Evolutionary conservation across 2,797 vertebrate species (phyloP).

Genomic region (Hypotaenidia okinawae): DNA sequence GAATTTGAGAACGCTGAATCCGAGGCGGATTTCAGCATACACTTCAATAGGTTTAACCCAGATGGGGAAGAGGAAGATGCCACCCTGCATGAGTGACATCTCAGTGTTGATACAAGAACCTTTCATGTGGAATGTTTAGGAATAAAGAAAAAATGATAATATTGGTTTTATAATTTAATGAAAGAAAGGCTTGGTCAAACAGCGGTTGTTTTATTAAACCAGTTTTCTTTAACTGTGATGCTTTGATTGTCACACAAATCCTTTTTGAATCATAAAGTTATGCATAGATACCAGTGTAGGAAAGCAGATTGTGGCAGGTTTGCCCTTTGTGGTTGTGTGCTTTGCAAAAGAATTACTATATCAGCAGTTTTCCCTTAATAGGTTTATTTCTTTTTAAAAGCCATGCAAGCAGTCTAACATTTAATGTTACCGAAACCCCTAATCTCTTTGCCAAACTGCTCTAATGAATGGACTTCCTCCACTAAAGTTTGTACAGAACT

Average conservation of each 20-base stretch:
- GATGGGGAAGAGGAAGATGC: slow-evolving; percentile 89
- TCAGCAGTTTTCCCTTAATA: slow-evolving; percentile 66
- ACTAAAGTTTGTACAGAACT: slow-evolving; percentile 70
- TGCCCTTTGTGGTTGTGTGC: slow-evolving; percentile 71
- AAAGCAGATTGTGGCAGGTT: slow-evolving; percentile 68
- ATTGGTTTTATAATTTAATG: slow-evolving; percentile 55
- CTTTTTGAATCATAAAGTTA: slow-evolving; percentile 57
- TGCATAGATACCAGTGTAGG: slow-evolving; percentile 65
- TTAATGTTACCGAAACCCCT: slow-evolving; percentile 68
- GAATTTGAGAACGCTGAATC: slow-evolving; percentile 77
- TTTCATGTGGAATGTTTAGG: slow-evolving; percentile 70
- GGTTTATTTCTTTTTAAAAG: slow-evolving; percentile 73
- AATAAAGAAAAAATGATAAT: slow-evolving; percentile 58
- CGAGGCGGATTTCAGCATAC: slow-evolving; percentile 83
- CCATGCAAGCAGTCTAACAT: slow-evolving; percentile 70
- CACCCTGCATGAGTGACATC: slow-evolving; percentile 86
- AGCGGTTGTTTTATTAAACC: slow-evolving; percentile 68
- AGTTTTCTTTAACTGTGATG: slow-evolving; percentile 68
- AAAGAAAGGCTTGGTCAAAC: slow-evolving; percentile 72
- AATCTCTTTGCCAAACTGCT: slow-evolving; percentile 74
- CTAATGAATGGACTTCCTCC: slow-evolving; percentile 62
- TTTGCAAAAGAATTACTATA: slow-evolving; percentile 70
- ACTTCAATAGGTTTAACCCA: slow-evolving; percentile 88
- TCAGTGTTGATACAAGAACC: slow-evolving; percentile 19
- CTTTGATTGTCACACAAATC: slow-evolving; percentile 63